Evolutionary conservation across 2,888 invertebrate genomes (phyloP), one percentile per base, ranked within the genome.

Genomic region (Platerodrilus igneus): DNA sequence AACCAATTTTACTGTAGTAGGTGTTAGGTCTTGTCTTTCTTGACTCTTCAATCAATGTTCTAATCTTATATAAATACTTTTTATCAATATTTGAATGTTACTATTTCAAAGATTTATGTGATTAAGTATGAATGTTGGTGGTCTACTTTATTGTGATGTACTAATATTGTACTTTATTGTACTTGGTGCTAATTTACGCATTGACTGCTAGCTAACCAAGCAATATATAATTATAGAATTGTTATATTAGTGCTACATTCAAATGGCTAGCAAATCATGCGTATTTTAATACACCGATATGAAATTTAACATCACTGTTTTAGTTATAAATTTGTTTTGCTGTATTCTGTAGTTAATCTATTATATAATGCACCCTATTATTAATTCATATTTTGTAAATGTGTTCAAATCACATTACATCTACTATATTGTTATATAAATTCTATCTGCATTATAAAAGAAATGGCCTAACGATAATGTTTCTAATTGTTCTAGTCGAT

Each of bases 51-150:
- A 28, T n/a, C n/a, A 41, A 16, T 39, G 37, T 45, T 38, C 37
- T 45, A 41, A 41, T 37, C 37, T 42, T 21, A 38, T 18, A 39
- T 19, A 55, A 59, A 55, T 62, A 58, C 30, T 29, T 38, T n/a
- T 38, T 63, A 64, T 60, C 61, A 59, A 63, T n/a, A n/a, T 60
- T 68, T 57, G 30, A 66, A 64, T 67, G 67, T 67, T 67, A 66
- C 63, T 64, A 65, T 68, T 66, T 66, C 53, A 61, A 66, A 63
- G 62, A 63, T 65, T 65, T 63, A 66, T 67, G 67, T 65, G 63
- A 64, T 65, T 64, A 55, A 63, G 53, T 51, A 62, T 59, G 58
- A 59, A 58, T 58, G 63, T 64, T 64, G 60, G 56, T 56, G 53
- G 57, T 61, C 56, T 58, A 59, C 60, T 60, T 59, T 60, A 59